These are phyloP conservation scores for Eupithecia exiguata DNA, from an alignment of 2,888 invertebrate species.

Conservation along the genomic window DNA sequence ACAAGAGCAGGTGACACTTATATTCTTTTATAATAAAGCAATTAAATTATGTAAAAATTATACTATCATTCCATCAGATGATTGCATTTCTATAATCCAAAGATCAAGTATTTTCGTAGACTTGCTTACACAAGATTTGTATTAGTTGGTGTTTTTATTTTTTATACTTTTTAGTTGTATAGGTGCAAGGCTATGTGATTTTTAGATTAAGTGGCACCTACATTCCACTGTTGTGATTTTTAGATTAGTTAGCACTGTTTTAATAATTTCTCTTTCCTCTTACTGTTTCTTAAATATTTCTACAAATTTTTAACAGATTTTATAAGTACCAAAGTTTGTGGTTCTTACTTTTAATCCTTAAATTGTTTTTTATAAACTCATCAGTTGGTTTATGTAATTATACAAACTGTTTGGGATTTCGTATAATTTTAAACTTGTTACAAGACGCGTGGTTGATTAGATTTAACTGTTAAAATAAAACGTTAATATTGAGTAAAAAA, in stretches of 20 bases:
- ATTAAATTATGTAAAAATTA: slow-evolving; percentile 34
- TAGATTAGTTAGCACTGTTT: slow-evolving; percentile 65
- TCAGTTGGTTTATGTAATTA: slow-evolving; percentile 55
- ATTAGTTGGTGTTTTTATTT: slow-evolving; percentile 54
- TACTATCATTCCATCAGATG: slow-evolving; percentile 49
- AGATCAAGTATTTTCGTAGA: slow-evolving; percentile 63
- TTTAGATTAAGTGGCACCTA: slow-evolving; percentile 75
- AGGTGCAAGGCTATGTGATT: slow-evolving; percentile 77
- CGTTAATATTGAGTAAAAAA: slow-evolving; percentile 51
- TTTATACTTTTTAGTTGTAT: slow-evolving; percentile 52
- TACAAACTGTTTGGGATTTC: slow-evolving; percentile 52
- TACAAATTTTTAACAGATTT: slow-evolving; percentile 48
- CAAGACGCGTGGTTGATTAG: slow-evolving; percentile 63
- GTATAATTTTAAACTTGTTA: slow-evolving; percentile 61
- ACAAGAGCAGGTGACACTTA: slow-evolving; percentile 11
- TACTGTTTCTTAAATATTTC: slow-evolving; percentile 48
- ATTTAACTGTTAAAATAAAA: slow-evolving; percentile 71
- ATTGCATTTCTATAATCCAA: slow-evolving; percentile 70
- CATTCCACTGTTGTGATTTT: slow-evolving; percentile 81
- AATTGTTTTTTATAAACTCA: slow-evolving; percentile 37
- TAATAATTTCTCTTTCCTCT: slow-evolving; percentile 49
- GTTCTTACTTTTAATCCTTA: slow-evolving; percentile 44
- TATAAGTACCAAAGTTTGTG: slow-evolving; percentile 56
- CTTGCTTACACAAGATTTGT: slow-evolving; percentile 52
- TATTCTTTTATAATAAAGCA: slow-evolving; percentile 10